These are phyloP conservation scores for Mercenaria mercenaria DNA, from an alignment of 1,140 invertebrate genomes.

Conservation along the genomic window DNA sequence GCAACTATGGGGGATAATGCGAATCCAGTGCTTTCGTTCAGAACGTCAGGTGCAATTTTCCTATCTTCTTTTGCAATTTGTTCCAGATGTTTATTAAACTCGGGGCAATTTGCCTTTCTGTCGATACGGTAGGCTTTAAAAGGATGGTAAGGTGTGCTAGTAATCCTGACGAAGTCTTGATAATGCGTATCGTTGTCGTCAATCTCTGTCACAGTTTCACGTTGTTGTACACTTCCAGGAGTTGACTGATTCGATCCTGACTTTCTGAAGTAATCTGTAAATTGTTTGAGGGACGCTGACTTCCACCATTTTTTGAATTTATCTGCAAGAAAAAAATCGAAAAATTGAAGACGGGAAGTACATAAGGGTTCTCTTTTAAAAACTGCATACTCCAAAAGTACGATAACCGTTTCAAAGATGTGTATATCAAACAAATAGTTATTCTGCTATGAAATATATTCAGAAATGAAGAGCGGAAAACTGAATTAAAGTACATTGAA, in stretches of 20 bases:
- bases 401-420: too few species aligned
- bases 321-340: constrained; percentile 5
- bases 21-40: constrained; percentile 37
- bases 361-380: too few species aligned
- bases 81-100: not conserved
- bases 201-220: constrained; percentile 10
- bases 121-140: not conserved
- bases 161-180: not conserved
- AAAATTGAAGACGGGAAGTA: too few species aligned
- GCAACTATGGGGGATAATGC: constrained; percentile 24
- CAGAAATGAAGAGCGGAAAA: too few species aligned
- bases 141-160: not conserved
- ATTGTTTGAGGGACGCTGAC: not conserved
- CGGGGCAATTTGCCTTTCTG: not conserved
- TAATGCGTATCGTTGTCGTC: not conserved
- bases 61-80: not conserved
- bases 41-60: constrained; percentile 4
- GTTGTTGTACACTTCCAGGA: not conserved
- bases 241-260: not conserved
- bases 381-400: too few species aligned
- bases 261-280: not conserved
- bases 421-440: too few species aligned
- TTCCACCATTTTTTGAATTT: constrained; percentile 15
- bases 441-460: too few species aligned
- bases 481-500: too few species aligned